Base-by-base conservation (phyloP, 2,888 invertebrate species). In the Polydesmus complanatus region DNA sequence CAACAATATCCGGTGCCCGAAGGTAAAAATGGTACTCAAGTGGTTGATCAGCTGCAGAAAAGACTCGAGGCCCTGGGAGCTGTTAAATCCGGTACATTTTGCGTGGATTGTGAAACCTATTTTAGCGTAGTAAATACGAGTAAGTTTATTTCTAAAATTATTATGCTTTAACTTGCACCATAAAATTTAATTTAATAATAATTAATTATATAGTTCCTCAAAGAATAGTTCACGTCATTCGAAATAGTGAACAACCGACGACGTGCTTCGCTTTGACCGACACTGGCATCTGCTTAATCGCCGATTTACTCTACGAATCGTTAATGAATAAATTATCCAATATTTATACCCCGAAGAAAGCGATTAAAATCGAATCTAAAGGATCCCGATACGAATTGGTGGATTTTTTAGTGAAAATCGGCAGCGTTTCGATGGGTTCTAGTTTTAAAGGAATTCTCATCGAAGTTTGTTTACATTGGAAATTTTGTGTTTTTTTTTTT, bases 51-150 rank as follows among this genome's bases (percentile, higher is more conserved):
- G 61, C 77, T 95, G 0, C 85, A 88, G 1, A 92, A 92, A 73
- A 79, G 93, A 22, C 81, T 96, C 23, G 77, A 85, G 48, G 86
- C 90, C 0, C 77, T 94, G 1, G 94, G 95, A 21, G 95, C 93
- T 0, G 77, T 82, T 0, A 91, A 88, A 70, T 83, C 86, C 62
- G 95, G 95, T 0, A 90, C 88, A 68, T 95, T 94, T 73, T 74
- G 89, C 56, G 94, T 96, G 0, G 95, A 96, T 71, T 96, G 95
- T 69, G 95, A 96, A 73, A 93, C 93, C 0, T 94, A 88, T 71
- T 83, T 73, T 67, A 72, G 74, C 19, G 67, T 65, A 3, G 64
- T 66, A 2, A 65, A 65, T 56, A 66, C 67, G 18, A 64, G 66
- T 14, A 51, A 11, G 5, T 63, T 63, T 14, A 22, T 8, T 57